Conservation (phyloP, 1,140 invertebrate species). For the Drosophila chauvacae region DNA sequence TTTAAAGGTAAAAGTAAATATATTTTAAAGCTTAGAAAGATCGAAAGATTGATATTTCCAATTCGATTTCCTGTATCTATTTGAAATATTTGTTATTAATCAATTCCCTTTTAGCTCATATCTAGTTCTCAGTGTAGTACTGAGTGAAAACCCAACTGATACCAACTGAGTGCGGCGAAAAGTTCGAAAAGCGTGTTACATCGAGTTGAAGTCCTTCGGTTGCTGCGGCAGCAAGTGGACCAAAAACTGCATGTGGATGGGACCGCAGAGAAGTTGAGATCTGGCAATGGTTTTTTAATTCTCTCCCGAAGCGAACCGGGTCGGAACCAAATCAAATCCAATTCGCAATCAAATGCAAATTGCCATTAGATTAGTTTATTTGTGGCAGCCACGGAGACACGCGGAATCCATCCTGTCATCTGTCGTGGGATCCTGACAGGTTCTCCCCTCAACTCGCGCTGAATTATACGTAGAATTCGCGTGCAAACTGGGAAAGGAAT, state of each 20-base stretch:
- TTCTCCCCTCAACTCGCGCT: slow-evolving; percentile 52
- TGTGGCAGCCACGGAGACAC: slow-evolving; percentile 45
- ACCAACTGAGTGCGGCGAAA: slow-evolving; percentile 54
- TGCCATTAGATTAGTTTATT: slow-evolving; percentile 82
- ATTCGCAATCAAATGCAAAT: slow-evolving; percentile 82
- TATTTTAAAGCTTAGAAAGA: background rate
- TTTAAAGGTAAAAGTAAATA: background rate
- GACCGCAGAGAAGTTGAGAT: slow-evolving; percentile 60
- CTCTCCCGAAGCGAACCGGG: slow-evolving; percentile 8
- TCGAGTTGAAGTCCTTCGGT: slow-evolving; percentile 54
- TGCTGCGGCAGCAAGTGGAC: slow-evolving; percentile 38
- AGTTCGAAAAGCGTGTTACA: slow-evolving; percentile 54
- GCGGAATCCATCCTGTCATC: slow-evolving; percentile 57
- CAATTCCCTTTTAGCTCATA: background rate
- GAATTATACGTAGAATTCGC: slow-evolving; percentile 55
- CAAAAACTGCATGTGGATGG: slow-evolving; percentile 44
- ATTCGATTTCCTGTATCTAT: background rate
- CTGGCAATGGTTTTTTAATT: slow-evolving; percentile 44
- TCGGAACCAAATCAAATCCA: slow-evolving; percentile 70
- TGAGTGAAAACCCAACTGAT: slow-evolving; percentile 10
- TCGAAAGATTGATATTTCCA: background rate
- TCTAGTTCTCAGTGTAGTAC: background rate
- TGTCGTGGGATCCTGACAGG: slow-evolving; percentile 65
- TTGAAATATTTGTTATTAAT: background rate
- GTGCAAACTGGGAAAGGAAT: background rate